phyloP scores from a whole-genome alignment of 2,888 invertebrate species.

The Vannuccia rotundouncinata region DNA sequence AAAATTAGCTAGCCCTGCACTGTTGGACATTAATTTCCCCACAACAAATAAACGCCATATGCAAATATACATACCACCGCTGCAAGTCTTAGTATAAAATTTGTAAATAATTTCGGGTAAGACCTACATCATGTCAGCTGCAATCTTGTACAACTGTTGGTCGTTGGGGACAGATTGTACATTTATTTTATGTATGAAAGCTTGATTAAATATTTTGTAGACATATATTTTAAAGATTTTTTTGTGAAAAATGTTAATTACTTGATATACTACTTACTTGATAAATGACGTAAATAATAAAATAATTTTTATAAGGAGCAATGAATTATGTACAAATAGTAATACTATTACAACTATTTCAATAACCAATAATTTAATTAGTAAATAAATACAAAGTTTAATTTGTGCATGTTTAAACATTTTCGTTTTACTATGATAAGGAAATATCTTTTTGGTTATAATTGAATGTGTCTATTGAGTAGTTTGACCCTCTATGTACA shows the following conservation, averaged over 20 bases:
- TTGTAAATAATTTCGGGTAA: background rate
- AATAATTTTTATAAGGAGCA: background rate
- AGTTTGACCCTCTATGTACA: too few species aligned
- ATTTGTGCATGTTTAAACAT: background rate
- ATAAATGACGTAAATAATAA: background rate
- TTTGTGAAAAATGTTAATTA: background rate
- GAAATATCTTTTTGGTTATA: background rate
- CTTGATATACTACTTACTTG: background rate
- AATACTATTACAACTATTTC: background rate
- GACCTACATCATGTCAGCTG: background rate
- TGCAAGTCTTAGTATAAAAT: background rate
- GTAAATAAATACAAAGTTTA: background rate
- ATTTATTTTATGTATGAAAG: background rate
- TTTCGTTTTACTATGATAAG: background rate
- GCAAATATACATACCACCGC: background rate
- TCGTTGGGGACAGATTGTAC: background rate
- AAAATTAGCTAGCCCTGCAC: background rate
- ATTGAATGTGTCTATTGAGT: background rate
- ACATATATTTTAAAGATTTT: background rate
- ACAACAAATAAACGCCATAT: background rate
- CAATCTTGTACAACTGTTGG: background rate
- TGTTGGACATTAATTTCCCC: background rate
- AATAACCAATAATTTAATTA: background rate
- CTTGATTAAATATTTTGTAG: background rate
- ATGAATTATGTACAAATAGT: background rate